These are phyloP conservation scores for Ectemnius lituratus DNA, from an alignment of 2,888 invertebrate genomes.

Conservation along the genomic window DNA sequence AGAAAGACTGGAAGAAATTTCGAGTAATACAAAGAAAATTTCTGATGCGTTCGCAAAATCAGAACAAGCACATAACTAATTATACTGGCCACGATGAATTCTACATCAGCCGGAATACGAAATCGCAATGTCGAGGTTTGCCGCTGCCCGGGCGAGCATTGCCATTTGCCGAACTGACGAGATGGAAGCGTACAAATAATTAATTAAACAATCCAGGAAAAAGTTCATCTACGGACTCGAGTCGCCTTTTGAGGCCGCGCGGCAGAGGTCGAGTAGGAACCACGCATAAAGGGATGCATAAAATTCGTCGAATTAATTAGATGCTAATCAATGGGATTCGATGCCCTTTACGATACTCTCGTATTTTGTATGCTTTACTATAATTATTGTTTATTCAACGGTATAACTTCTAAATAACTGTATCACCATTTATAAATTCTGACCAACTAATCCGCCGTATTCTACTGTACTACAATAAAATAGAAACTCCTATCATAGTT, in stretches of 20 bases:
- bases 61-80: conserved; percentile 34
- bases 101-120: conserved; percentile 19
- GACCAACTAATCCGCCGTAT: too few relatives aligned
- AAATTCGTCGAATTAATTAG: too few relatives aligned
- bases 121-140: conserved; percentile 3
- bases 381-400: too few relatives aligned
- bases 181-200: conserved; percentile 33
- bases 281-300: neutral
- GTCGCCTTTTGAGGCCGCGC: neutral
- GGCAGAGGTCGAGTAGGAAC: neutral
- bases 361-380: too few relatives aligned
- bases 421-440: too few relatives aligned
- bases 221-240: conserved; percentile 11
- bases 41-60: neutral
- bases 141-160: neutral
- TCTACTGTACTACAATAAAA: too few relatives aligned
- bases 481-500: too few relatives aligned
- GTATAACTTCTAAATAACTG: too few relatives aligned
- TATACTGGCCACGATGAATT: conserved; percentile 40
- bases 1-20: too few relatives aligned
- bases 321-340: too few relatives aligned
- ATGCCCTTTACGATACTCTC: too few relatives aligned
- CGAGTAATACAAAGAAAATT: conserved; percentile 2
- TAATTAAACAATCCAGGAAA: conserved; percentile 43
- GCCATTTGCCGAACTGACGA: conserved; percentile 22